Percentiles rank a stretch among this genome's conserved stretches.
phyloP scores from a whole-genome alignment of 2,113 vertebrate species.

The Leptodactylus fuscus region DNA sequence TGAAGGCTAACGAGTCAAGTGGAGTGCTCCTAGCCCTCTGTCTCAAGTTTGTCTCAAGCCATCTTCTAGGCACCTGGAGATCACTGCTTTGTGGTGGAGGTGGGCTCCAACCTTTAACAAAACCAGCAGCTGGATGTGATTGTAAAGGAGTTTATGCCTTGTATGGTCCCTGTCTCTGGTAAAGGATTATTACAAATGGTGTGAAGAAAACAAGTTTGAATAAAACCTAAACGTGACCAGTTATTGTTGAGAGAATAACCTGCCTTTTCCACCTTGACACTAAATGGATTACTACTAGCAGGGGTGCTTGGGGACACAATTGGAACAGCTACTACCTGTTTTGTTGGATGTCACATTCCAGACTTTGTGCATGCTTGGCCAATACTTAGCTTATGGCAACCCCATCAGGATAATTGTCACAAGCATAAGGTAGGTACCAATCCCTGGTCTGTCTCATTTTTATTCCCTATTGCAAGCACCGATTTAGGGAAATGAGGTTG shows the following conservation, averaged over 20 bases:
- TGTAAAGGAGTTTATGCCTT: neutral
- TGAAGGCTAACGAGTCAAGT: neutral
- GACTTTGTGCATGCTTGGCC: conserved; percentile 34
- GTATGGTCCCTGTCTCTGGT: neutral
- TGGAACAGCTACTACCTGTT: conserved; percentile 13
- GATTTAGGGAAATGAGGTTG: conserved; percentile 12
- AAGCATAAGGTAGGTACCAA: conserved; percentile 9
- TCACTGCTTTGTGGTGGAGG: conserved; percentile 3
- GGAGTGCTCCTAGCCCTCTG: neutral
- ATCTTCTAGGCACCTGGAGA: conserved; percentile 25
- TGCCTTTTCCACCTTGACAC: neutral
- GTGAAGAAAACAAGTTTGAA: neutral
- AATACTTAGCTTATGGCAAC: conserved; percentile 7
- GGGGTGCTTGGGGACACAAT: conserved; percentile 35
- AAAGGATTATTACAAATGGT: conserved; percentile 2
- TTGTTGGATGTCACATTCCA: conserved; percentile 43
- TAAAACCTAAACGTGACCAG: no score
- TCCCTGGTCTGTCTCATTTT: neutral
- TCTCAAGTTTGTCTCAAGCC: conserved; percentile 17
- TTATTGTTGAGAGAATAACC: neutral
- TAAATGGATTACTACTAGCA: conserved; percentile 39
- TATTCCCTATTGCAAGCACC: neutral
- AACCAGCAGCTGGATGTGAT: conserved; percentile 23
- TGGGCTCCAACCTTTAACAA: conserved; percentile 7
- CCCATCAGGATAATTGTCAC: conserved; percentile 29